A percentile compares a stretch with the other conserved stretches of the same genome.
phyloP scores from a whole-genome alignment of 2,888 invertebrate species.

The Cryptocephalus primarius region DNA sequence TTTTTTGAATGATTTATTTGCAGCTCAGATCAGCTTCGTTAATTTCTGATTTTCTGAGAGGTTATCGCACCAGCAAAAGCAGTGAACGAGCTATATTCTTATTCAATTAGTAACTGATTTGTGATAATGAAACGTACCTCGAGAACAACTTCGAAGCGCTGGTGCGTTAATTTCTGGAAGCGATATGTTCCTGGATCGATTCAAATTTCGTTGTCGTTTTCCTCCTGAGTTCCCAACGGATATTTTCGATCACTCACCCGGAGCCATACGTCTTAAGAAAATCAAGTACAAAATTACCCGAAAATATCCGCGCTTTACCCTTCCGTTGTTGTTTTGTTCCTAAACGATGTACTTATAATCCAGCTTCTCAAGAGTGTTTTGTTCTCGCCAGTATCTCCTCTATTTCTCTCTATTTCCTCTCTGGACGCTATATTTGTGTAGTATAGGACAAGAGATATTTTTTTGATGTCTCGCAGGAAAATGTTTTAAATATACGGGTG shows the following conservation, averaged over 20 bases:
- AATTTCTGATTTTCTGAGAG: constrained; percentile 4
- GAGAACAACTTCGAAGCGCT: too few species aligned
- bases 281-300: neutral
- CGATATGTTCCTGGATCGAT: neutral
- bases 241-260: too few species aligned
- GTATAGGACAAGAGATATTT: constrained; percentile 18
- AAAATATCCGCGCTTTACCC: constrained; percentile 2
- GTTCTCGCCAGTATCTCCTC: constrained; percentile 30
- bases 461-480: constrained; percentile 23
- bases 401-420: neutral
- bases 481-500: constrained; percentile 18
- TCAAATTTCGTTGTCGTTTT: neutral
- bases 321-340: constrained; percentile 20
- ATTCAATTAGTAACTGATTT: too few species aligned
- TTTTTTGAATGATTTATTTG: neutral
- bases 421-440: constrained; percentile 22
- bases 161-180: too few species aligned
- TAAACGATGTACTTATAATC: constrained; percentile 26
- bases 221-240: too few species aligned
- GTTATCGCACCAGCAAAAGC: neutral
- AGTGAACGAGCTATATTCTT: neutral
- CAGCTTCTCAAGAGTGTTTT: constrained; percentile 15
- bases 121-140: too few species aligned
- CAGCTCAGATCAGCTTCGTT: neutral
- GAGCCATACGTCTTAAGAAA: neutral